phyloP scores from a whole-genome alignment of 2,797 vertebrate genomes.

The Xiphophorus birchmanni region DNA sequence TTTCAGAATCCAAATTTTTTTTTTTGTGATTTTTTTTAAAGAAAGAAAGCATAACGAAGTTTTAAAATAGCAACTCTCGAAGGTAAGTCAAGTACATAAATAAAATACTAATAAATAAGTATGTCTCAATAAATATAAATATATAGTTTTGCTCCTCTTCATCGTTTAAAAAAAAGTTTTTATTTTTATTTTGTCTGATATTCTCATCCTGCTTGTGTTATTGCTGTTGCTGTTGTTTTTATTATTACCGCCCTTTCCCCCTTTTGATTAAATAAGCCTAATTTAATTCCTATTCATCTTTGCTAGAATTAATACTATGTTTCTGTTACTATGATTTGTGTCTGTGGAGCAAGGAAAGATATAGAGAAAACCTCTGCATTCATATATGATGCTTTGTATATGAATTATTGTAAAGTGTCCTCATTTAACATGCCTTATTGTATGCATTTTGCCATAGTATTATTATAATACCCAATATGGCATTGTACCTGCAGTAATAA shows the following conservation, averaged over 20 bases:
- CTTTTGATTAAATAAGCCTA: neutral
- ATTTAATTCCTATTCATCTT: neutral
- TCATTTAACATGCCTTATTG: neutral
- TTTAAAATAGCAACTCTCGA: too few species aligned
- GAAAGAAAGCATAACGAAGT: too few species aligned
- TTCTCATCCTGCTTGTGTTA: neutral
- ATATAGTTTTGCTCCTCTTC: neutral
- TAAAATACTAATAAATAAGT: too few species aligned
- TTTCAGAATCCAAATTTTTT: too few species aligned
- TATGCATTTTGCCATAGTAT: neutral
- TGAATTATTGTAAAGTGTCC: neutral
- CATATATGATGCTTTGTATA: neutral
- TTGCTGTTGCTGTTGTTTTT: neutral
- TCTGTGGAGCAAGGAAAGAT: neutral
- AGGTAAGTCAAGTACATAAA: too few species aligned
- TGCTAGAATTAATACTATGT: neutral
- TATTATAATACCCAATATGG: neutral
- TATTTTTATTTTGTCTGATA: neutral
- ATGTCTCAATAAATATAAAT: too few species aligned
- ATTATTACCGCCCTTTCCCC: neutral
- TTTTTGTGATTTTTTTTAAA: too few species aligned
- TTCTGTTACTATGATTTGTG: neutral
- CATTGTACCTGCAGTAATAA: neutral
- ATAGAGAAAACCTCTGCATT: too few species aligned
- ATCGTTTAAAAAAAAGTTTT: neutral